Evolutionary conservation across 2,113 vertebrate species (phyloP), one percentile per base, ranked within the genome.

Genomic region (Sphaerodactylus townsendi): DNA sequence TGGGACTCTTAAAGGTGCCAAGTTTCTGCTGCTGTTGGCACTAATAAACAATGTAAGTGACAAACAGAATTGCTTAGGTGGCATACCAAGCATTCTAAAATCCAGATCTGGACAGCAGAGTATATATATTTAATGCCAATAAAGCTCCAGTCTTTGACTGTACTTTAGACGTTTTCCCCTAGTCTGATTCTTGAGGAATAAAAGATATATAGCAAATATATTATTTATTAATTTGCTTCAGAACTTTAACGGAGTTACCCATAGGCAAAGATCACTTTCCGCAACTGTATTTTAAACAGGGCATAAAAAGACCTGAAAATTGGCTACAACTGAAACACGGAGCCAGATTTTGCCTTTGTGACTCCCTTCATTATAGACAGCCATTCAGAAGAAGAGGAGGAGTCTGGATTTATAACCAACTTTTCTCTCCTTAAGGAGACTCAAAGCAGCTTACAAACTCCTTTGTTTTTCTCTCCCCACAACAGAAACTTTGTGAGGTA

Each of bases 71-170:
- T 92, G 92, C 90, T 89, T 88, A 87, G 90, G 83, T 91, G 88
- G 88, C 88, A 90, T 90, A 92, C 90, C 90, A 94, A 90, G 86
- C 88, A 81, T 89, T 93, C 80, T 83, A 79, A 89, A 91, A 94
- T 90, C 85, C 84, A 80, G 84, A 86, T 87, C 91, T 28, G 82
- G 91, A 91, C 86, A 94, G 84, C 70, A 93, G 85, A 87, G 90
- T 84, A 87, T 90, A 82, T 85, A 92, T 95, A 94, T 92, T 94
- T 94, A 94, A 93, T 94, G 88, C 81, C 91, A 89, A 90, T 90
- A 93, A 92, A 86, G 84, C 81, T 77, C 89, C 86, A 89, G 59
- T 64, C 17, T 48, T 69, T 71, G 69, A 80, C 83, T 89, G 80
- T 88, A 88, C 91, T 89, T 87, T 68, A 73, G 79, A 86, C 90